Percentiles rank a stretch among this genome's conserved stretches.
Conservation (phyloP, 2,888 invertebrate species). For the Allophyes oxyacanthae region DNA sequence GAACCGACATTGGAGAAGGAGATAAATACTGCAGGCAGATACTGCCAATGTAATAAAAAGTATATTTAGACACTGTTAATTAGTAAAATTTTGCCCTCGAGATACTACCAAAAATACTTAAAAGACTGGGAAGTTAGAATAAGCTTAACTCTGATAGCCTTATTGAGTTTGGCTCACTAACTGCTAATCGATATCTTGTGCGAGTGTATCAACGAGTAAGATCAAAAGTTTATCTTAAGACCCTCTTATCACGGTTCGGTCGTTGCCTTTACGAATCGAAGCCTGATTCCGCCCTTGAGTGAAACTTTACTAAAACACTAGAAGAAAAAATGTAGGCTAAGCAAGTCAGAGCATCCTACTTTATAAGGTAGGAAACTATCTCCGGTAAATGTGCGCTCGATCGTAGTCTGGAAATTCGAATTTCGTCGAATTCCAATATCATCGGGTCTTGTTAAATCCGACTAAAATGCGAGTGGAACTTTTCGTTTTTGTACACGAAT, state of each 20-base stretch:
- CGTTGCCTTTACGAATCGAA: slow-evolving; percentile 14
- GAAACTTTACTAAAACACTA: slow-evolving; percentile 14
- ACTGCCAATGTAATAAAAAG: too few relatives aligned
- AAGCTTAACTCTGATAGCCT: slow-evolving; percentile 8
- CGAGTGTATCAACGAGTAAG: slow-evolving; percentile 14
- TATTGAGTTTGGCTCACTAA: slow-evolving; percentile 12
- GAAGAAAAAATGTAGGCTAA: slow-evolving; percentile 12
- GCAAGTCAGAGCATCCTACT: slow-evolving; percentile 21
- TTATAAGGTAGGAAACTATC: slow-evolving; percentile 36
- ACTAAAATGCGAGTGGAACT: slow-evolving; percentile 59
- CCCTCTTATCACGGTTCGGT: slow-evolving; percentile 7
- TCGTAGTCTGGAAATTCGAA: slow-evolving; percentile 44
- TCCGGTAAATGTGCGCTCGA: slow-evolving; percentile 34
- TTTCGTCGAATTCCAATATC: slow-evolving; percentile 59
- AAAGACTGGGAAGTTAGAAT: background rate
- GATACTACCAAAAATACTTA: background rate
- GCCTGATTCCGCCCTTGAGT: background rate
- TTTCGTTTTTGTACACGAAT: slow-evolving; percentile 75
- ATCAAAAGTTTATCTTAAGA: slow-evolving; percentile 21
- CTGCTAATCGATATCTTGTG: slow-evolving; percentile 23
- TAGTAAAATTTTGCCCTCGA: background rate
- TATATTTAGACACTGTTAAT: too few relatives aligned
- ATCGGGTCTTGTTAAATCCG: slow-evolving; percentile 64
- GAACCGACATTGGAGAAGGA: too few relatives aligned
- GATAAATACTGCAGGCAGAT: too few relatives aligned